Conservation (phyloP, 2,797 vertebrate genomes). For the Pseudochaenichthys georgianus region DNA sequence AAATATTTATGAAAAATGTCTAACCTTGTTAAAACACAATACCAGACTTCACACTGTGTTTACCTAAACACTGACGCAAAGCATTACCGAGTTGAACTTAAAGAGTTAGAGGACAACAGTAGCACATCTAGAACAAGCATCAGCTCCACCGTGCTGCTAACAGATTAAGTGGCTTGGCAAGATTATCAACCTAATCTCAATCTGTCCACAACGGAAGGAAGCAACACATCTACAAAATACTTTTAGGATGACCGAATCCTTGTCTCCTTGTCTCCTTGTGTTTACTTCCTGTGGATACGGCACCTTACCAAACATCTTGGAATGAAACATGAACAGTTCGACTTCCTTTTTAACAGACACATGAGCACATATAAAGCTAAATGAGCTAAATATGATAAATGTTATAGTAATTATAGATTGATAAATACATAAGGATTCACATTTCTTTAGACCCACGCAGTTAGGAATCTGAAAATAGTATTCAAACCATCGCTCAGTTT, state of each 20-base stretch:
- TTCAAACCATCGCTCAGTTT: no score
- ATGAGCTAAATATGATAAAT: not conserved
- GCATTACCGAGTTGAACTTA: conserved; percentile 9
- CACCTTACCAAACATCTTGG: not conserved
- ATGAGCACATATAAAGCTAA: not conserved
- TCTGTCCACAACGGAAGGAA: conserved; percentile 64
- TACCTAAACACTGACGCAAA: conserved; percentile 23
- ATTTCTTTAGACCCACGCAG: no score
- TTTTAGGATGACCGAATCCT: conserved; percentile 2
- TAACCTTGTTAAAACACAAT: not conserved
- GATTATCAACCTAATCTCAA: conserved; percentile 83
- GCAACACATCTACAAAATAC: conserved; percentile 36
- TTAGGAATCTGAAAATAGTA: no score
- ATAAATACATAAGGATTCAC: no score
- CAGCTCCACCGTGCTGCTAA: conserved; percentile 41
- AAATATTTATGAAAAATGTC: not conserved
- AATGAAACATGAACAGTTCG: not conserved
- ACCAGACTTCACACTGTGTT: conserved; percentile 13
- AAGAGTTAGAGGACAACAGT: conserved; percentile 37
- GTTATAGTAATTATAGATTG: no score
- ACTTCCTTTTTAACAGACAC: not conserved
- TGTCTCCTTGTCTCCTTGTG: not conserved
- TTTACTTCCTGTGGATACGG: not conserved
- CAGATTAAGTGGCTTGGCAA: conserved; percentile 74
- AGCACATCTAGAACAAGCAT: conserved; percentile 39